Conservation (phyloP, 2,888 invertebrate genomes). For the Cantharis rustica region DNA sequence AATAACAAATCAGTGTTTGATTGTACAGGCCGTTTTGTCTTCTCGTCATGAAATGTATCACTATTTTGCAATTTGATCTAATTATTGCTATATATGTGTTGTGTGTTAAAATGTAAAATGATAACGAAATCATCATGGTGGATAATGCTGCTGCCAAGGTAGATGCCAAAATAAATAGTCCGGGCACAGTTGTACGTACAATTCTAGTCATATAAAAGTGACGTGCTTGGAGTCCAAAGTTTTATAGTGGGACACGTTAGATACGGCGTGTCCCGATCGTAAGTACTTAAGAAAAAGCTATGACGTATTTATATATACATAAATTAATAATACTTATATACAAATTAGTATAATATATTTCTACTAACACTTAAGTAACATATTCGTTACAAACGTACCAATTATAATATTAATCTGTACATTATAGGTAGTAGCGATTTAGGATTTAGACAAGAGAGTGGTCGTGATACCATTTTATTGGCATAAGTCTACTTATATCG, state of each 20-base stretch:
- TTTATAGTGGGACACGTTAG: slow-evolving; percentile 23
- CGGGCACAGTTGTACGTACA: slow-evolving; percentile 48
- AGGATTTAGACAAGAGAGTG: slow-evolving; percentile 34
- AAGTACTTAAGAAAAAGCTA: slow-evolving; percentile 44
- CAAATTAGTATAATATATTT: slow-evolving; percentile 50
- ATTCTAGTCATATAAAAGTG: slow-evolving; percentile 48
- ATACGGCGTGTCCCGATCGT: slow-evolving; percentile 20
- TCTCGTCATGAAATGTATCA: slow-evolving; percentile 57
- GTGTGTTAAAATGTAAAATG: slow-evolving; percentile 42
- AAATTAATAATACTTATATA: slow-evolving; percentile 50
- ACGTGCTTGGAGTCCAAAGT: slow-evolving; percentile 36
- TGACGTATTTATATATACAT: slow-evolving; percentile 51
- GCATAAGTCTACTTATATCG: slow-evolving; percentile 45
- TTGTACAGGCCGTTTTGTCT: slow-evolving; percentile 72
- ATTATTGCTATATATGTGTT: slow-evolving; percentile 49
- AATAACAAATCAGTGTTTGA: slow-evolving; percentile 67
- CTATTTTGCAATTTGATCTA: slow-evolving; percentile 53
- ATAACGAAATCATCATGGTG: slow-evolving; percentile 32
- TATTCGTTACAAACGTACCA: slow-evolving; percentile 69
- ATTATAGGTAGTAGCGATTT: slow-evolving; percentile 45
- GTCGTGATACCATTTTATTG: slow-evolving; percentile 30
- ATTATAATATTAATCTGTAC: slow-evolving; percentile 59
- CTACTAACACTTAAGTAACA: slow-evolving; percentile 55
- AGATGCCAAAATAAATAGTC: slow-evolving; percentile 41
- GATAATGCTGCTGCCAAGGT: slow-evolving; percentile 31